Evolutionary conservation across 2,888 invertebrate species (phyloP), one percentile per base, ranked within the genome.

Genomic region (Melanchra persicariae): DNA sequence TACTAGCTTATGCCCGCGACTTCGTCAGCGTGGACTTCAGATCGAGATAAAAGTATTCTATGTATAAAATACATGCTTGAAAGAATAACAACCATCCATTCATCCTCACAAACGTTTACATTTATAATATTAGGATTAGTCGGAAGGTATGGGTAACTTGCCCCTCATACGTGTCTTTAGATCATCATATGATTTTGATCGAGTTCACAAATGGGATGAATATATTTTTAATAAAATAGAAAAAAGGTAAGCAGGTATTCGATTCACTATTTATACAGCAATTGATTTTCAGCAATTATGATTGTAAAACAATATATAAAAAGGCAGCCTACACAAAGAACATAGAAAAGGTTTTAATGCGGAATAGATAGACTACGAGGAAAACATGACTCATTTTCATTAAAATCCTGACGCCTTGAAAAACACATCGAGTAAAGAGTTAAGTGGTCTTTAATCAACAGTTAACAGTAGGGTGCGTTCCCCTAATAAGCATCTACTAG

Each of bases 391-490:
- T 49, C 19, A 70, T 70, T 73, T 64, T 52, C 59, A 73, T 69
- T 57, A 60, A 79, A 74, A 67, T 58, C 52, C 47, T 64, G 47
- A 62, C 74, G 60, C 63, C 64, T 69, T 74, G 70, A 68, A 69
- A 78, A 74, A 79, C 55, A 63, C 51, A 66, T 67, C 49, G 60
- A 61, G 63, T 79, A 71, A 77, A 70, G 71, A 75, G 68, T 78
- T 79, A 80, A 82, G 70, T 73, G 76, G 74, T 80, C 71, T 67
- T 78, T 86, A 83, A 87, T 86, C 83, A 86, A 83, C 82, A 78
- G 80, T 70, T 90, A 89, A 91, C 87, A 85, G 80, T 77, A 82
- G 88, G 87, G 87, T 87, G 77, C 74, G 76, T 74, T 67, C 51
- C 70, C 74, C 67, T 84, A 74, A 82, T 85, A 81, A 82, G 40